These are phyloP conservation scores for Chlamydotis undulata DNA, from an alignment of 2,113 vertebrate species.

Conservation along the genomic window DNA sequence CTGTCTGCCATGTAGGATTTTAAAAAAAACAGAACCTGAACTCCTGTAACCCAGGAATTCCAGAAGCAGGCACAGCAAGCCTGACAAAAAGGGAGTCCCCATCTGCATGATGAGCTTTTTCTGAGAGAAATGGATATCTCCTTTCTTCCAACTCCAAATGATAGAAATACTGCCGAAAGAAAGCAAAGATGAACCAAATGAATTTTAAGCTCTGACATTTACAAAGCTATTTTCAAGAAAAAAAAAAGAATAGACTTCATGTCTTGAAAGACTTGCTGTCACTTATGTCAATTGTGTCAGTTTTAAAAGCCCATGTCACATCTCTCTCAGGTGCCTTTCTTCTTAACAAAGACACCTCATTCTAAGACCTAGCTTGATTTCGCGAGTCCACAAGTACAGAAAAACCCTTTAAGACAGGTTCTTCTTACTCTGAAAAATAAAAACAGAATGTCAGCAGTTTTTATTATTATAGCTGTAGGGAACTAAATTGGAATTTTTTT, in stretches of 20 bases:
- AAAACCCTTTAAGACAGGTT: constrained; percentile 2
- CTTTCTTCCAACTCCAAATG: background rate
- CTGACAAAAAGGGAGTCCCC: background rate
- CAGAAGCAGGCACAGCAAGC: background rate
- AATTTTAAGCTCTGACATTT: background rate
- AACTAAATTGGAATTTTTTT: constrained; percentile 74
- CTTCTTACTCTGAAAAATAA: constrained; percentile 55
- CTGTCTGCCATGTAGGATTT: background rate
- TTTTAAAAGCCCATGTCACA: background rate
- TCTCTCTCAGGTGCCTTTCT: background rate
- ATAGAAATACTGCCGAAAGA: background rate
- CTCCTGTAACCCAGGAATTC: background rate
- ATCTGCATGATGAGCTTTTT: background rate
- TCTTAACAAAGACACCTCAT: background rate
- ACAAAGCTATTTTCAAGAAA: background rate
- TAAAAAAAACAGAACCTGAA: background rate
- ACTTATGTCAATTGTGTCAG: background rate
- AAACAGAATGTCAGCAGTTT: constrained; percentile 71
- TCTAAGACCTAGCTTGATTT: background rate
- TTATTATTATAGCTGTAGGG: constrained; percentile 71
- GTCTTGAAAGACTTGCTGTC: background rate
- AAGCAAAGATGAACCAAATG: background rate
- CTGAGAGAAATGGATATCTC: background rate
- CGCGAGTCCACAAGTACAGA: background rate
- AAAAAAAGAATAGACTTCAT: background rate